phyloP scores from a whole-genome alignment of 1,140 invertebrate genomes.

The Popillia japonica region DNA sequence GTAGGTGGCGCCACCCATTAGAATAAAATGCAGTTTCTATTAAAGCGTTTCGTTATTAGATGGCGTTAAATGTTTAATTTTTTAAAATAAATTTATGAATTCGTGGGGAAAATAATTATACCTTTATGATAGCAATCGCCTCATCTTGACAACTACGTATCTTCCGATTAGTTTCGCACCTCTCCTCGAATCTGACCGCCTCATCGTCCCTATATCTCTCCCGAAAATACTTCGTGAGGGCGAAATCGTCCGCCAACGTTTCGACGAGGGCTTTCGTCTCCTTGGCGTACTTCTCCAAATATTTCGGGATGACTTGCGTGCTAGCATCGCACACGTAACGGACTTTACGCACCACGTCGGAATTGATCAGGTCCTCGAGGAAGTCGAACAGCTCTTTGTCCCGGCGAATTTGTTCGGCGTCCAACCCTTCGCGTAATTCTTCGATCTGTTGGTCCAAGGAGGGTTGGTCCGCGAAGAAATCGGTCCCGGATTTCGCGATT shows the following conservation, averaged over 20 bases:
- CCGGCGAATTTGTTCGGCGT: neutral
- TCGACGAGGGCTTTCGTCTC: neutral
- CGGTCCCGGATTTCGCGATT: too few relatives aligned
- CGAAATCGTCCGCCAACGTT: neutral
- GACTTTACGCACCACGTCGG: neutral
- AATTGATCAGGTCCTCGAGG: neutral
- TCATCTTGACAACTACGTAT: neutral
- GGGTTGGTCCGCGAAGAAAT: neutral
- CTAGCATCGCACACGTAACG: neutral
- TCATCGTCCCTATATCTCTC: neutral
- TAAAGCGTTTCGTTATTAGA: too few relatives aligned
- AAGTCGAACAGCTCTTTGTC: slow-evolving; percentile 6
- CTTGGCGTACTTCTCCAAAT: neutral
- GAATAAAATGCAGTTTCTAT: too few relatives aligned
- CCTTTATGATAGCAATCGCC: neutral
- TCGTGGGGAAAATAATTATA: too few relatives aligned
- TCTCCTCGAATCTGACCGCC: neutral
- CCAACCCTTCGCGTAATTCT: neutral
- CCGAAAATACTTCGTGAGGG: neutral
- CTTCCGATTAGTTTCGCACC: neutral
- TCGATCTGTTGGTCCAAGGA: neutral
- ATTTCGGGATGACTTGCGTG: neutral
- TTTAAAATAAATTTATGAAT: neutral
- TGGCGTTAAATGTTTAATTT: neutral
- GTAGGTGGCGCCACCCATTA: too few relatives aligned